Conservation (phyloP, 2,888 invertebrate genomes). For the Drosophila seclusa region DNA sequence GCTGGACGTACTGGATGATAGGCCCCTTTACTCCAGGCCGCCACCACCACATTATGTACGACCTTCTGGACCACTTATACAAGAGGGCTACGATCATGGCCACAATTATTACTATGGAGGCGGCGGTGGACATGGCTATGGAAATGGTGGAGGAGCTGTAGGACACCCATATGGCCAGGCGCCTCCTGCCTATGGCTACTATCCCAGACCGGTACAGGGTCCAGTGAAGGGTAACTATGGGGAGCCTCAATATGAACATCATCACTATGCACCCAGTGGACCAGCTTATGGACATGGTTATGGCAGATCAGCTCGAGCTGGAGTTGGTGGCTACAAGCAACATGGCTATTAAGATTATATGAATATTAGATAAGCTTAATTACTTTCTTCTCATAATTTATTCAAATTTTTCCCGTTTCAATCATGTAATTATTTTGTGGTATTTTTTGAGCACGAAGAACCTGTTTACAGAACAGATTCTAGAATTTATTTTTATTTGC, state of each 20-base stretch:
- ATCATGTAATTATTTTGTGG: neutral
- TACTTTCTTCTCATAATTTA: slow-evolving; percentile 32
- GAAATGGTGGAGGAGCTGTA: slow-evolving; percentile 8
- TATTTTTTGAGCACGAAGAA: neutral
- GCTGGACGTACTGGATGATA: slow-evolving; percentile 42
- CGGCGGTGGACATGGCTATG: slow-evolving; percentile 40
- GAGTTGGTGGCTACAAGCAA: slow-evolving; percentile 40
- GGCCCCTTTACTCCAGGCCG: slow-evolving; percentile 17
- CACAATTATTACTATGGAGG: slow-evolving; percentile 71
- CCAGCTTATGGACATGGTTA: slow-evolving; percentile 40
- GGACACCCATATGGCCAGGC: slow-evolving; percentile 27
- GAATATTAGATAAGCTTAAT: neutral
- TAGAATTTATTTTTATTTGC: neutral
- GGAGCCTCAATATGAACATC: slow-evolving; percentile 35
- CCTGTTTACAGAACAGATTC: neutral
- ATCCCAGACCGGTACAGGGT: slow-evolving; percentile 31
- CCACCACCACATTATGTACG: slow-evolving; percentile 5
- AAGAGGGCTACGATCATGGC: slow-evolving; percentile 68
- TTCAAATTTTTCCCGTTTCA: slow-evolving; percentile 18
- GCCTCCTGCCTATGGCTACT: slow-evolving; percentile 34
- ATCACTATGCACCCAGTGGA: slow-evolving; percentile 6
- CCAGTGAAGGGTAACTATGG: slow-evolving; percentile 42
- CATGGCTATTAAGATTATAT: slow-evolving; percentile 56
- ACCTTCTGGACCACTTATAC: slow-evolving; percentile 49
- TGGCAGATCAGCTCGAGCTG: slow-evolving; percentile 9